Base-by-base conservation (phyloP, 2,888 invertebrate species). In the Temnothorax rugatulus region DNA sequence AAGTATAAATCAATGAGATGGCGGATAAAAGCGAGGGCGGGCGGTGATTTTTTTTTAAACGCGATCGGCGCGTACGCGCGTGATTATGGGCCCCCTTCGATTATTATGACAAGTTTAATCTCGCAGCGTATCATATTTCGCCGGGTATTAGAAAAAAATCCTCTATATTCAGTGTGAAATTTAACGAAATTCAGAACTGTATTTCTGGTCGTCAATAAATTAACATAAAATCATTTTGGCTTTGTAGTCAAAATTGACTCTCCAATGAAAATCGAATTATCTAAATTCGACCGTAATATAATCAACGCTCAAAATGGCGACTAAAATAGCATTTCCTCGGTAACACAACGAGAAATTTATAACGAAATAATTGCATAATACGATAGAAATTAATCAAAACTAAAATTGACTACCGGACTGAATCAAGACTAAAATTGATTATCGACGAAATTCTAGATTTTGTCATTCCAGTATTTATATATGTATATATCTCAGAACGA, bases 41-140 rank as follows among this genome's bases (percentile, higher is more conserved):
- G 2, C 21, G 57, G 47, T 11, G 21, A 71, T 34, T 71, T 79
- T 71, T 79, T 79, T 68, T 79, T 50, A 47, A 69, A 34, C 77
- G n/a, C 57, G 34, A 71, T 71, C 15, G 44, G 15, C n/a, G 44
- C 34, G 18, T 29, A 38, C 63, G 64, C 64, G 34, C 44, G 21
- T 9, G 47, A 81, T 71, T 73, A 73, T 47, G n/a, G 44, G 9
- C 8, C 34, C 4, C 25, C 18, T 21, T 57, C 38, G 18, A 71
- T 7, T 47, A 25, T 68, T 64, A 21, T 4, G 47, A n/a, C 59
- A n/a, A 74, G 54, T 9, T 54, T 54, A 71, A 47, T 74, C 47
- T 29, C 25, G 38, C 13, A 8, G 52, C 18, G 15, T 4, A 64
- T 52, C 8, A 41, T 13, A 76, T 64, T 76, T 76, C 7, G n/a